Conservation (phyloP, 1,140 invertebrate genomes). For the Drosophila carrolli region DNA sequence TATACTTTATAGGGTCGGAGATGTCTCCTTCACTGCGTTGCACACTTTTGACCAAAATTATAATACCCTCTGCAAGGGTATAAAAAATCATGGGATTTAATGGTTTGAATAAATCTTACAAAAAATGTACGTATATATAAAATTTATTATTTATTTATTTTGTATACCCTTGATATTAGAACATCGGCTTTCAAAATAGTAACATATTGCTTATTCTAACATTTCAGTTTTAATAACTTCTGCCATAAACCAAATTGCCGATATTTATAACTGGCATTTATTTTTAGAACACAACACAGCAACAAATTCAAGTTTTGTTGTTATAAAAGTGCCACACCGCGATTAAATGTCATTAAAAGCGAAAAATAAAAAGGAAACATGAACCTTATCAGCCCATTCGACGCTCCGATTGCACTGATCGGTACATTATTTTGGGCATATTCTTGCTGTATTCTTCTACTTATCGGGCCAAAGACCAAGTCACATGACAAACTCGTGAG, state of each 20-base stretch:
- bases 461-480: constrained; percentile 34
- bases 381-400: constrained; percentile 14
- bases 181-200: too few relatives aligned
- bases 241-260: constrained; percentile 6
- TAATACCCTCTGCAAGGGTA: too few relatives aligned
- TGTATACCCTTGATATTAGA: too few relatives aligned
- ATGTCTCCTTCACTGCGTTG: too few relatives aligned
- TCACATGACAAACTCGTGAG: constrained; percentile 54
- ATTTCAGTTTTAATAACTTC: neutral
- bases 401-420: constrained; percentile 10
- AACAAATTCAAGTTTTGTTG: constrained; percentile 2
- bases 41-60: too few relatives aligned
- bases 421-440: constrained; percentile 3
- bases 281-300: constrained; percentile 17
- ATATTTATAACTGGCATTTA: constrained; percentile 17
- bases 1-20: too few relatives aligned
- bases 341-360: constrained; percentile 4
- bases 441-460: constrained; percentile 22
- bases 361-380: neutral
- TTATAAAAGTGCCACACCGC: neutral
- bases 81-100: too few relatives aligned
- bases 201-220: too few relatives aligned
- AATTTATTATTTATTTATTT: too few relatives aligned
- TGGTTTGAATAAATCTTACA: too few relatives aligned
- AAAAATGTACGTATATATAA: too few relatives aligned